Evolutionary conservation across 2,797 vertebrate genomes (phyloP), one percentile per base, ranked within the genome.

Genomic region (Tamandua tetradactyla): DNA sequence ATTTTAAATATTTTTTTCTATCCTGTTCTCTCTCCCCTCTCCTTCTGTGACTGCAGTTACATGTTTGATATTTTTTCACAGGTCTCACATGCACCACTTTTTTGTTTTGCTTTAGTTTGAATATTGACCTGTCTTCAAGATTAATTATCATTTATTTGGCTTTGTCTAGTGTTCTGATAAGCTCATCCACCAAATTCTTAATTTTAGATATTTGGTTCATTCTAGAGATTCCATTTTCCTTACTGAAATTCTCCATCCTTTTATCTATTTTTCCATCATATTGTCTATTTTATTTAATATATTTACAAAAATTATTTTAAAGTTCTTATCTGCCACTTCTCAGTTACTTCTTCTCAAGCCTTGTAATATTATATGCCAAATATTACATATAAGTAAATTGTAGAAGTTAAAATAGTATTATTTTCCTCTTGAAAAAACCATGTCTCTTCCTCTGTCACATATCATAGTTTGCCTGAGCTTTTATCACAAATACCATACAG

Each of bases 351-450:
- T 59, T 69, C 37, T 88, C 40, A 71, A 76, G 27, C 84, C 22
- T 93, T 92, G 1, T 25, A 71, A 40, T 37, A 66, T 83, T 81
- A 42, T 89, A 69, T 49, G 22, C 68, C 81, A 91, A 61, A 66
- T 52, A 66, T 37, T 81, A 22, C 78, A 25, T 40, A 35, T 62
- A 47, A 40, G 64, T 72, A 85, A n/a, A 71, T 59, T 80, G 5
- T 85, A 85, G 44, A 75, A 18, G 11, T 10, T 75, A 74, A 62
- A 49, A 4, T 42, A 15, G 8, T 79, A 37, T 40, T 66, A 52
- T 92, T 93, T 94, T 81, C 30, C 52, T 86, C 37, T 2, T 92
- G 74, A 86, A 93, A n/a, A 92, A 85, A 57, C 2, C 14, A 23
- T 81, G 1, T 47, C 22, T 79, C 49, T 25, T 47, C 12, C 3